phyloP scores from a whole-genome alignment of 2,113 vertebrate species.

The Ammodytes marinus region DNA sequence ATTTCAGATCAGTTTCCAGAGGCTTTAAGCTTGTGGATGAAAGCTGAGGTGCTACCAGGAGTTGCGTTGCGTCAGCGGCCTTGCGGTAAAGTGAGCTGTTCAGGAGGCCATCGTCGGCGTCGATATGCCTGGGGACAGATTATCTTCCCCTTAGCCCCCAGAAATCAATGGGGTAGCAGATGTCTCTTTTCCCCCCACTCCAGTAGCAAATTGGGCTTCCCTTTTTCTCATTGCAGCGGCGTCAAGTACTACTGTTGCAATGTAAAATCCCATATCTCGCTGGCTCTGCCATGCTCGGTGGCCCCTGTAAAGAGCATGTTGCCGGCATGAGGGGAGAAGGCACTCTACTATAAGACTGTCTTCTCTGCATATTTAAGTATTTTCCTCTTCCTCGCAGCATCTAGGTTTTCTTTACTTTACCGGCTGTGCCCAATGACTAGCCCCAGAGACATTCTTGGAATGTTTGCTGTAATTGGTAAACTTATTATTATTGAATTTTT shows the following conservation, averaged over 20 bases:
- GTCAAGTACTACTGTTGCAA: conserved; percentile 22
- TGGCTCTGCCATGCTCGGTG: conserved; percentile 40
- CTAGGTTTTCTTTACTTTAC: conserved; percentile 8
- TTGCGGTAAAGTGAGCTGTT: conserved; percentile 44
- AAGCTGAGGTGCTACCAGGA: neutral
- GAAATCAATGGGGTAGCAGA: conserved; percentile 45
- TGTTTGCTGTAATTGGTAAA: neutral
- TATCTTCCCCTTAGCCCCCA: conserved; percentile 54
- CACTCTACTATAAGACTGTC: neutral
- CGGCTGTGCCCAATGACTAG: conserved; percentile 1
- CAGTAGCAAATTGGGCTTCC: conserved; percentile 37
- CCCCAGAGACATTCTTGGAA: neutral
- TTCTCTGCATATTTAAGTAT: conserved; percentile 28
- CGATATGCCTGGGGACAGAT: conserved; percentile 53
- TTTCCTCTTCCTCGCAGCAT: neutral
- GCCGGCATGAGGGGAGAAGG: conserved; percentile 16
- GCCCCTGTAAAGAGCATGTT: conserved; percentile 41
- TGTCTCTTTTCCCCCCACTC: conserved; percentile 40
- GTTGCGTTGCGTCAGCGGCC: conserved; percentile 27
- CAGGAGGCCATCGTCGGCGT: conserved; percentile 26
- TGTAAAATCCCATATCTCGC: conserved; percentile 48
- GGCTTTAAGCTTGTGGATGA: conserved; percentile 38
- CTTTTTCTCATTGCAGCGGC: conserved; percentile 18
- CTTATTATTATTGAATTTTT: neutral
- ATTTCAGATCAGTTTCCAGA: no score